Evolutionary conservation across 2,113 vertebrate species (phyloP), one percentile per base, ranked within the genome.

Genomic region (Lepus timidus): DNA sequence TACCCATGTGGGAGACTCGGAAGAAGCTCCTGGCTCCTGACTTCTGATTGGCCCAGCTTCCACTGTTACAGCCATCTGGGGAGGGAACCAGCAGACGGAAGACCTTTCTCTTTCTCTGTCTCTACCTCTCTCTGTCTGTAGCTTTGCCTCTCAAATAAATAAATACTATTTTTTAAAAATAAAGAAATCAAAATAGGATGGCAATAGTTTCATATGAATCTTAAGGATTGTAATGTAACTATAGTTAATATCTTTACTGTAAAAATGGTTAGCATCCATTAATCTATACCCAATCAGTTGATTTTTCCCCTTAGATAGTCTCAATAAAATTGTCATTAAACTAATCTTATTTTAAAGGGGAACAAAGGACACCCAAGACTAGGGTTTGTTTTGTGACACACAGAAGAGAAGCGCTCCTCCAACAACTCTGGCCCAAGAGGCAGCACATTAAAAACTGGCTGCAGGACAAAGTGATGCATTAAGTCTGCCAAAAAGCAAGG

Each of bases 261-360:
- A 61, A 80, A 49, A 51, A n/a, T 91, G 84, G 68, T 88, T 70
- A 87, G 31, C 17, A 10, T 13, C 20, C 6, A 55, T 62, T 82
- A 61, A 61, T 55, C n/a, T 67, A 39, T 68, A 55, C 6, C 13
- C 76, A 84, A 78, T 4, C 19, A 68, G 70, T 31, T 73, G 27
- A 49, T 87, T 64, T 93, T 78, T 36, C 58, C 31, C 27, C 52
- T 89, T 76, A 85, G 22, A 29, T 39, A 44, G 19, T 58, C 58
- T 94, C 83, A 87, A 80, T 3, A 27, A 75, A 70, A 80, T 49
- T 31, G 51, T 58, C 64, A 39, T 94, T 84, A 70, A 84, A 70
- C 20, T 58, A 61, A 85, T 64, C 7, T 58, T n/a, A 85, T n/a
- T 29, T 8, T 84, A 90, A 94, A 90, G 49, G 78, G 33, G 33